Base-by-base conservation (phyloP, 2,888 invertebrate species). In the Choristoneura rosaceana region DNA sequence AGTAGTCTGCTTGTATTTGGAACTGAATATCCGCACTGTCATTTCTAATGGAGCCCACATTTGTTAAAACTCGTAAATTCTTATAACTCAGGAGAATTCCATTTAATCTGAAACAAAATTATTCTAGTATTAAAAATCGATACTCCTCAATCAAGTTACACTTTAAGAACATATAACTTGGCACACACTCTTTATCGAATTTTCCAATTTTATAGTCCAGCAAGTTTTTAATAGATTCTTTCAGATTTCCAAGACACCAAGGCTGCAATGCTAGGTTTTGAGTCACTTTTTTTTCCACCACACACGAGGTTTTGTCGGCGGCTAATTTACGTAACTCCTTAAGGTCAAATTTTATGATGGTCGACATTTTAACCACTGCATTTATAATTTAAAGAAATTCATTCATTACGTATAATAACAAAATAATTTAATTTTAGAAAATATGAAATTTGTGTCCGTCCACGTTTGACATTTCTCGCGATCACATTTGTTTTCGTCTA, bases 1-100 rank as follows among this genome's bases (percentile, higher is more conserved):
- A 96, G 84, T 96, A 96, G 79, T 96, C 96, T 17, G 95, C 96
- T 84, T 95, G 94, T 3, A 97, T 93, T 89, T 96, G 95, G 74
- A 96, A 89, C 82, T 96, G 95, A 74, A 96, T 94, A 78, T 95
- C 96, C 75, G 95, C 94, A 78, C 95, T 95, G 78, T 96, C 96
- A 81, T 95, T 93, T 74, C 95, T 88, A 70, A 96, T 95, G 15
- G 90, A 86, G n/a, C 96, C 96, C 61, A 94, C 81, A 77, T 94
- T 89, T 74, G 94, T 95, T 14, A 95, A 81, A 34, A 96, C 83
- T 77, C 95, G 95, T 9, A 96, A 91, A 81, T 96, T 96, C 83
- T 95, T 95, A 81, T 96, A 97, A 69, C 96, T 95, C 73, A 97
- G 84, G 3, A 96, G 85, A 75, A 97, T 96, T 34, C 97, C 97